phyloP scores from a whole-genome alignment of 2,797 vertebrate genomes.

The Lophotriccus pileatus region DNA sequence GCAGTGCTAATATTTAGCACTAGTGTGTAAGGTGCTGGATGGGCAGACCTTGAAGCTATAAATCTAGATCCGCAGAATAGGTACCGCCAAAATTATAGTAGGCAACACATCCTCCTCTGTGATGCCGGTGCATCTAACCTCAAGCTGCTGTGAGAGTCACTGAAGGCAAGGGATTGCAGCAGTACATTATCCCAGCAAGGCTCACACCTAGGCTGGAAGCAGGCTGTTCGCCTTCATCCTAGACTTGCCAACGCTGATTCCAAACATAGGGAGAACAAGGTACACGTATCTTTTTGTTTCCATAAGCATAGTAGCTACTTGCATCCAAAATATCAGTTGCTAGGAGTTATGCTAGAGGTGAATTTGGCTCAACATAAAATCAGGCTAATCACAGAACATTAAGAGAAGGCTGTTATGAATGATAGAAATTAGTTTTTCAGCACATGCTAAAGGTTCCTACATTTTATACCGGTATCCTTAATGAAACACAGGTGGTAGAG shows the following conservation, averaged over 20 bases:
- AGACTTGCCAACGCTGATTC: neutral
- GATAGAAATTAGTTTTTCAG: neutral
- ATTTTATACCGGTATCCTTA: neutral
- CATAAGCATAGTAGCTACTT: neutral
- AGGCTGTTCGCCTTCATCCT: neutral
- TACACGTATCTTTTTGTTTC: neutral
- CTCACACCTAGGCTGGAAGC: neutral
- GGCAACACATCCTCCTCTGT: neutral
- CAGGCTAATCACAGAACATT: neutral
- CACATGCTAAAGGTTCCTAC: neutral
- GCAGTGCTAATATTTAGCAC: slow-evolving; percentile 3
- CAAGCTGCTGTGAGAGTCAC: neutral
- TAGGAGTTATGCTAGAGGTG: neutral
- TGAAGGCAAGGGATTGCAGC: neutral
- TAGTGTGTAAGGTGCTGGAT: neutral
- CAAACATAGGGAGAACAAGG: neutral
- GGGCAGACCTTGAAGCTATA: neutral
- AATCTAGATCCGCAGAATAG: neutral
- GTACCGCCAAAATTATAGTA: neutral
- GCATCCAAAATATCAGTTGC: neutral
- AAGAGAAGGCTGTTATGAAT: neutral
- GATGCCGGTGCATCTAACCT: neutral
- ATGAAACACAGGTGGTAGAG: neutral
- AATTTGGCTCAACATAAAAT: neutral
- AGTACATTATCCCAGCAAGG: neutral